Percentiles rank a stretch among this genome's conserved stretches.
These are phyloP conservation scores for Pseudopleuronectes americanus DNA, from an alignment of 2,797 vertebrate species.

Conservation along the genomic window DNA sequence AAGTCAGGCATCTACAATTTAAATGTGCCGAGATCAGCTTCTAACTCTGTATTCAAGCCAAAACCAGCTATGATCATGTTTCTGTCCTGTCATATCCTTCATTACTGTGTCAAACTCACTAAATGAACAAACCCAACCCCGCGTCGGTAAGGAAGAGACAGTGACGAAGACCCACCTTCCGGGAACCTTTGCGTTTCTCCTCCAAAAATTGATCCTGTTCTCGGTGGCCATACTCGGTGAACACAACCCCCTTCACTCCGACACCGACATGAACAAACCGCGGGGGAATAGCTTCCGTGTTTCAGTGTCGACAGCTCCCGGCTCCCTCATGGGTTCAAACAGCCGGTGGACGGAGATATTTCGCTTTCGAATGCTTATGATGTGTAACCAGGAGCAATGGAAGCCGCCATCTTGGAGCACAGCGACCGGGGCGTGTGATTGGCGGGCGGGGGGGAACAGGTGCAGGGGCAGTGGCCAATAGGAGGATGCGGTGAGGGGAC, in stretches of 20 bases:
- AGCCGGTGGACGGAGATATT: constrained; percentile 26
- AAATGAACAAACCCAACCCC: too few species aligned
- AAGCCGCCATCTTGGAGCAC: constrained; percentile 82
- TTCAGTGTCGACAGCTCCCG: background rate
- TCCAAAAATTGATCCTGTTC: constrained; percentile 95
- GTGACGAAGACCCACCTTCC: constrained; percentile 87
- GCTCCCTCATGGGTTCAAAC: constrained; percentile 28
- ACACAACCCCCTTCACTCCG: constrained; percentile 48
- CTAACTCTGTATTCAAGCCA: too few species aligned
- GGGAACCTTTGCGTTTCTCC: constrained; percentile 91
- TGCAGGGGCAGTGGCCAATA: constrained; percentile 74
- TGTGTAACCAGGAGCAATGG: constrained; percentile 46
- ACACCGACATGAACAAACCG: constrained; percentile 38
- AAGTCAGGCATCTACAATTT: background rate
- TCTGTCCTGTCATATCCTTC: too few species aligned
- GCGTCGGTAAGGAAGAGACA: background rate
- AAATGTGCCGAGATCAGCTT: too few species aligned
- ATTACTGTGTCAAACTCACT: too few species aligned
- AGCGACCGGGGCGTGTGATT: constrained; percentile 60
- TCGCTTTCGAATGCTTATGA: constrained; percentile 28
- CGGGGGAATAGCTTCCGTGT: constrained; percentile 27
- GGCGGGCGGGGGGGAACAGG: constrained; percentile 70
- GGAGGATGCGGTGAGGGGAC: background rate
- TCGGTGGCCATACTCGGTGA: constrained; percentile 90
- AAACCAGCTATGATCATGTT: too few species aligned